phyloP scores from a whole-genome alignment of 2,113 vertebrate genomes.

The Tringa solitaria region DNA sequence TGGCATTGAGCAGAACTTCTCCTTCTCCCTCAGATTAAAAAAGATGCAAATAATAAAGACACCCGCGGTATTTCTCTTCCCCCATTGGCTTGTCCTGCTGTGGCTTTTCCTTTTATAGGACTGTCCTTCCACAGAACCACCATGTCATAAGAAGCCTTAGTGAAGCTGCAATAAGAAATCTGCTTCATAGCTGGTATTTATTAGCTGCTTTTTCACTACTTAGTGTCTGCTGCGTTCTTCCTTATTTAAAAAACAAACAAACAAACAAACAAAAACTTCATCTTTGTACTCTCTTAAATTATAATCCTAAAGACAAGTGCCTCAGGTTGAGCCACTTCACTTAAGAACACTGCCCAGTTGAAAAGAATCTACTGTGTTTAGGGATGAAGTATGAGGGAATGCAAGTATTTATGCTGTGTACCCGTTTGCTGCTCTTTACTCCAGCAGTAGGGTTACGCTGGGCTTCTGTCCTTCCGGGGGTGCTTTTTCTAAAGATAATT shows the following conservation, averaged over 20 bases:
- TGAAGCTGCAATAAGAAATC: background rate
- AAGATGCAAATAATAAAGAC: background rate
- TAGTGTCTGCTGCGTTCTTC: background rate
- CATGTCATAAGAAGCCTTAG: background rate
- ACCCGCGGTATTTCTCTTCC: fast-evolving
- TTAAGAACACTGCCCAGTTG: background rate
- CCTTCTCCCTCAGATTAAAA: background rate
- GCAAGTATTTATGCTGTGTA: background rate
- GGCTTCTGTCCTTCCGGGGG: background rate
- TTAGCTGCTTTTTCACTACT: background rate
- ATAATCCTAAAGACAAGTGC: background rate
- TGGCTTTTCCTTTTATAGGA: background rate
- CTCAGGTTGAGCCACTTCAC: background rate
- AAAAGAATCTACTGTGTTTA: background rate
- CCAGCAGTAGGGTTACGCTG: too few relatives aligned
- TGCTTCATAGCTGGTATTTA: background rate
- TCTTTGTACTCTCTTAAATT: background rate
- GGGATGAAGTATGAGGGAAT: background rate
- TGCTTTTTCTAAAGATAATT: background rate
- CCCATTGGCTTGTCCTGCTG: background rate
- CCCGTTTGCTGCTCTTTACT: background rate
- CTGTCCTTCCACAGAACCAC: background rate
- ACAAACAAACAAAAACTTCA: too few relatives aligned
- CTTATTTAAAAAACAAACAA: background rate
- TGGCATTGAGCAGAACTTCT: background rate